Base-by-base conservation (phyloP, 2,888 invertebrate species). In the Vandiemenella viatica region DNA sequence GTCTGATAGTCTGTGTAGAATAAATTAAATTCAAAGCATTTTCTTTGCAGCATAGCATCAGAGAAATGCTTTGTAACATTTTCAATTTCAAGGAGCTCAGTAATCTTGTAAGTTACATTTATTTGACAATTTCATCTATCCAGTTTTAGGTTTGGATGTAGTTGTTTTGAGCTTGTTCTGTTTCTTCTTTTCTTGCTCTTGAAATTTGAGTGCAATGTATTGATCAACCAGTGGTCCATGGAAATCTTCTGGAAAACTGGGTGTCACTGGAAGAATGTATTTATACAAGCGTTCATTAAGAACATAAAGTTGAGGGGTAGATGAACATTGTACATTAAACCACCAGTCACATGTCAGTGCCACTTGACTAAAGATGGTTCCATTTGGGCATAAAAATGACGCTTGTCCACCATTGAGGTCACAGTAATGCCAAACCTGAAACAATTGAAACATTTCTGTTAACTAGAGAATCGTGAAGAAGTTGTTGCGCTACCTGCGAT, bases 341-440 rank as follows among this genome's bases (percentile, higher is more conserved):
- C 89, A 90, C 89, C 89, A 90, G 64, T 90, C 90, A 61, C 89
- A 89, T 1, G 89, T 89, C 40, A 90, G 68, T 0, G 81, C 86
- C 13, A 87, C 85, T 71, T 90, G 89, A 56, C 85, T 88, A 69
- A 90, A 90, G 61, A 90, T 86, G 3, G 90, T 90, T 32, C 90
- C 89, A 63, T 89, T 89, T 43, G 89, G 89, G 60, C 89, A 90
- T 26, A 90, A 68, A 64, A 90, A 90, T 3, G 89, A 89, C 4
- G 89, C 85, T 65, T 89, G 88, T 5, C 89, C 89, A 6, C 89
- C 89, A 61, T 89, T 89, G 49, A 90, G 72, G 63, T 89, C 89
- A 62, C 89, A 90, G 64, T 90, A 90, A 65, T 90, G 89, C 90
- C 89, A 90, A 7, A 88, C 89, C 84, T 85, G 65, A 20, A 43